Base-by-base conservation (phyloP, 2,113 vertebrate genomes). In the Archocentrus centrarchus region DNA sequence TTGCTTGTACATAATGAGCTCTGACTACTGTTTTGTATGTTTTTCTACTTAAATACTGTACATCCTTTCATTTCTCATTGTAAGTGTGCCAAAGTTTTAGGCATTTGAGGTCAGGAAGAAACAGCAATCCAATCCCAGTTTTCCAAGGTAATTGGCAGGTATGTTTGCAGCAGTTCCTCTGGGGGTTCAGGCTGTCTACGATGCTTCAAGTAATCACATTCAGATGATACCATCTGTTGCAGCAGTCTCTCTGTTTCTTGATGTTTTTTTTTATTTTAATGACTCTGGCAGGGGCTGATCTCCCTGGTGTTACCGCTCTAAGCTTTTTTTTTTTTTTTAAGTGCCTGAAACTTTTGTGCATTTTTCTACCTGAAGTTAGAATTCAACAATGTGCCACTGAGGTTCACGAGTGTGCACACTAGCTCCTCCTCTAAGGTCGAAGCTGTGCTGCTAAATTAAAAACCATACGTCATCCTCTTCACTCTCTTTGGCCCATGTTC, bases 1-100 rank as follows among this genome's bases (percentile, higher is more conserved):
- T 20, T 86, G 30, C 41, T 10, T 91, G 85, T 93, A 89, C 53
- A 89, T 62, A 88, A 75, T 80, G 79, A 87, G 59, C 75, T 35
- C 83, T 53, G 78, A 93, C 93, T 92, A 86, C 90, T 92, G 88
- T 92, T 89, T 37, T 86, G 11, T 91, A 50, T 84, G 77, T 86
- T 82, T 82, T 68, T 76, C 4, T 39, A 57, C 55, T 75, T 76
- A 39, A 35, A 44, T 83, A 83, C 85, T 79, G 77, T 76, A 62
- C 20, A 44, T 37, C 7, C 4, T 24, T 88, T 86, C 55, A 73
- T 80, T 88, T 82, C 32, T 59, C 24, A 22, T 73, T 20, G 53
- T 59, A n/a, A 70, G 20, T 59, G 59, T 62, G 73, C 73, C 68
- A 41, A 57, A 1, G 41, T 55, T 59, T 58, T 27, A 59, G 60